Evolutionary conservation across 2,888 invertebrate species (phyloP).

Genomic region (Drosophila suboccidentalis): DNA sequence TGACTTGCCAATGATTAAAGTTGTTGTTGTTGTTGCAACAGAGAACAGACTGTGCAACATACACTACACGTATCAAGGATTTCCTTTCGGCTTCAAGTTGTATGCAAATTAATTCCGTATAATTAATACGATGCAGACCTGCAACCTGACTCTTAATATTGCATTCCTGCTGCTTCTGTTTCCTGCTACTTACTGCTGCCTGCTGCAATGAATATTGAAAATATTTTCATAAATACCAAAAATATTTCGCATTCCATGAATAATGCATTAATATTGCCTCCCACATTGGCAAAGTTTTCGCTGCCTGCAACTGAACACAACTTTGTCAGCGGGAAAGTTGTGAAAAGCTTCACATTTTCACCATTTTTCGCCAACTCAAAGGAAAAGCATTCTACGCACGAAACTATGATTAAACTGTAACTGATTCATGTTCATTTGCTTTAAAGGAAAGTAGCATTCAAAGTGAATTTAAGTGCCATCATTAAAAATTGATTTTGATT

Average conservation of each 20-base stretch:
- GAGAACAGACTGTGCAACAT: not conserved
- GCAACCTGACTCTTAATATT: constrained; percentile 27
- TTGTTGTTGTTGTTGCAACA: not conserved
- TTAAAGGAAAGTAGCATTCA: not conserved
- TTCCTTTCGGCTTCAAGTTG: constrained; percentile 14
- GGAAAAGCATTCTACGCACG: constrained; percentile 23
- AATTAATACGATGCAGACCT: constrained; percentile 53
- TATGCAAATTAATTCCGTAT: constrained; percentile 55
- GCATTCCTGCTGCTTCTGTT: constrained; percentile 23
- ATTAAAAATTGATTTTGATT: not conserved
- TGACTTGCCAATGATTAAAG: constrained; percentile 43
- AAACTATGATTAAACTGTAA: not conserved
- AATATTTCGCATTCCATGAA: constrained; percentile 57
- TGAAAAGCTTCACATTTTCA: constrained; percentile 20
- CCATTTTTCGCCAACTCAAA: constrained; percentile 5
- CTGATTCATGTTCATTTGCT: not conserved
- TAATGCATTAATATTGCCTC: constrained; percentile 42
- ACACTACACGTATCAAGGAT: constrained; percentile 9
- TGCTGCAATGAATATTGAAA: constrained; percentile 42
- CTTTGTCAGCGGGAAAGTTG: constrained; percentile 23
- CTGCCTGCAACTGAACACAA: constrained; percentile 4
- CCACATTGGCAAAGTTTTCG: constrained; percentile 8
- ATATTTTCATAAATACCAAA: constrained; percentile 62
- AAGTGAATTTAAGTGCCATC: not conserved
- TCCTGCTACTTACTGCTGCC: not conserved